Conservation (phyloP, 2,888 invertebrate species). For the Cataglyphis albicans region DNA sequence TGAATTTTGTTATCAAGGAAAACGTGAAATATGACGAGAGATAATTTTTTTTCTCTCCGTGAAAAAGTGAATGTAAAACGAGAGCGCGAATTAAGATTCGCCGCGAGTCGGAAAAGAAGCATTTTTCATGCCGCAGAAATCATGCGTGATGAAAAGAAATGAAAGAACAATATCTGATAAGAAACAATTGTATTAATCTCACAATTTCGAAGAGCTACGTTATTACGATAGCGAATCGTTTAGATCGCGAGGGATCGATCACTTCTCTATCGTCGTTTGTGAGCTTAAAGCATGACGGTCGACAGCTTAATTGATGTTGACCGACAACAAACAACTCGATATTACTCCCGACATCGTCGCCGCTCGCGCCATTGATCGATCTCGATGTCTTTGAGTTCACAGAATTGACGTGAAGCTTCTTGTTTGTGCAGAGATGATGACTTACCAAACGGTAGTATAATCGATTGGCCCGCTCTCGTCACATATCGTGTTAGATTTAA, state of each 20-base stretch:
- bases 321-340: slow-evolving; percentile 69
- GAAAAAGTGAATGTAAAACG: slow-evolving; percentile 24
- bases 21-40: slow-evolving; percentile 60
- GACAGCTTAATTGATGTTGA: slow-evolving; percentile 71
- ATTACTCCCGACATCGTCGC: slow-evolving; percentile 48
- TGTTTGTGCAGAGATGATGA: slow-evolving; percentile 47
- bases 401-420: slow-evolving; percentile 51
- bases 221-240: slow-evolving; percentile 41
- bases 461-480: slow-evolving; percentile 47
- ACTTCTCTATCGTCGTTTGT: slow-evolving; percentile 42
- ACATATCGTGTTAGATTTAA: slow-evolving; percentile 52
- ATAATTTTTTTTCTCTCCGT: background rate
- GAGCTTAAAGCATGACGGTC: slow-evolving; percentile 57
- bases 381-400: slow-evolving; percentile 57
- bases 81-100: background rate
- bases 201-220: slow-evolving; percentile 45
- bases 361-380: slow-evolving; percentile 57
- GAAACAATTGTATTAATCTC: slow-evolving; percentile 18
- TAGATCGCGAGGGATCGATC: slow-evolving; percentile 57
- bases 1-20: slow-evolving; percentile 72
- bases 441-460: slow-evolving; percentile 50
- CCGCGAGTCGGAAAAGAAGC: background rate
- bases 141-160: slow-evolving; percentile 4
- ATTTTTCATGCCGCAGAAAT: slow-evolving; percentile 62
- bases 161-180: background rate